phyloP scores from a whole-genome alignment of 2,797 vertebrate species.

The Hipposideros larvatus region DNA sequence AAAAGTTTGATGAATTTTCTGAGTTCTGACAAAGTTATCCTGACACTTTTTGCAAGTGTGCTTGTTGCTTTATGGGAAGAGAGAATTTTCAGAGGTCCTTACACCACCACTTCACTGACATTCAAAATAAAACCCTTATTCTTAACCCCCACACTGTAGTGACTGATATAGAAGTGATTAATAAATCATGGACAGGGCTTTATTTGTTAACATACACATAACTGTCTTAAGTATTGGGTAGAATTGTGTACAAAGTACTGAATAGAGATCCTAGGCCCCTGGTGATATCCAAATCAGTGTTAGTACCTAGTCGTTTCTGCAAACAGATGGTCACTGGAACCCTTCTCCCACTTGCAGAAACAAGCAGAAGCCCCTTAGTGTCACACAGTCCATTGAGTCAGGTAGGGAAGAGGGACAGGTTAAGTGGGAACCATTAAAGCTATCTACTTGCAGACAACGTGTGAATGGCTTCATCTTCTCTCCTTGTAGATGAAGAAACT shows the following conservation, averaged over 20 bases:
- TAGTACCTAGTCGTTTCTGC: not conserved
- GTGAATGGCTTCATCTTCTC: not conserved
- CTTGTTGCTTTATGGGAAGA: not conserved
- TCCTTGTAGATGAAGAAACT: not conserved
- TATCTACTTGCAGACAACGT: not conserved
- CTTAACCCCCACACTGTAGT: not conserved
- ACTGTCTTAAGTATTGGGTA: not conserved
- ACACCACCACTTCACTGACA: not conserved
- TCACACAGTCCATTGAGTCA: not conserved
- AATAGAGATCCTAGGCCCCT: not conserved
- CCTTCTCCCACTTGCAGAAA: not conserved
- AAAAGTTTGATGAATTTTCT: not conserved
- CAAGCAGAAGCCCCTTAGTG: not conserved
- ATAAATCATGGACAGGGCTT: not conserved
- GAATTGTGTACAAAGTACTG: not conserved
- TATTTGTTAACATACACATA: not conserved
- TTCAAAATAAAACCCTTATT: constrained; percentile 7
- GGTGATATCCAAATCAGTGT: not conserved
- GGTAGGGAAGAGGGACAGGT: not conserved
- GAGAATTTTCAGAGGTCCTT: not conserved
- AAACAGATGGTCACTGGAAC: not conserved
- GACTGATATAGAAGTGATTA: not conserved
- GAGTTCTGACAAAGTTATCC: not conserved
- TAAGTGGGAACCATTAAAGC: not conserved
- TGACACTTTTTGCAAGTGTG: not conserved